Evolutionary conservation across 2,113 vertebrate genomes (phyloP).

Genomic region (Chamaea fasciata): DNA sequence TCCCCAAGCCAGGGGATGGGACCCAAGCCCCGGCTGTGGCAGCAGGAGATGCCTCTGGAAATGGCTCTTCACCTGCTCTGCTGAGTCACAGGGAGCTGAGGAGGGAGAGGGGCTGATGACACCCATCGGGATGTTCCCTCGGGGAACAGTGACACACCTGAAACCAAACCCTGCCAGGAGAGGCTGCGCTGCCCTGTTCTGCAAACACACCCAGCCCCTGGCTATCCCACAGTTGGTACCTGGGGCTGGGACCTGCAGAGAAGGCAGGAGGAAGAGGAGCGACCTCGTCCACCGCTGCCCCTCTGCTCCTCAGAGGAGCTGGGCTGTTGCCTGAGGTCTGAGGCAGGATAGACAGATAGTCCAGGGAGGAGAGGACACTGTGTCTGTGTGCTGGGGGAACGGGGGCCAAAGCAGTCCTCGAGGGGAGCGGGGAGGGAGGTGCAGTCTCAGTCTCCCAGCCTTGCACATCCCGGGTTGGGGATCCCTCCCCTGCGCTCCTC

Average conservation of each 20-base stretch:
- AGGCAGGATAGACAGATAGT: not conserved
- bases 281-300: not conserved
- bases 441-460: not conserved
- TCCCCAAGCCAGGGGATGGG: not conserved
- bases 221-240: accelerated
- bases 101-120: not conserved
- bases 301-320: not conserved
- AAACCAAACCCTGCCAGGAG: not conserved
- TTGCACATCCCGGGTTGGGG: accelerated
- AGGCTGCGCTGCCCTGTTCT: accelerated
- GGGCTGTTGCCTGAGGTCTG: not conserved
- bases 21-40: slow-evolving; percentile 60
- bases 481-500: accelerated
- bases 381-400: accelerated
- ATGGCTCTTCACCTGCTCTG: not conserved
- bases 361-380: not conserved
- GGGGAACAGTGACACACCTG: not conserved
- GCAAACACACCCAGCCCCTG: not conserved
- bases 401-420: accelerated
- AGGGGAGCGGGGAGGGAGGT: not conserved
- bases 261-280: not conserved
- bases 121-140: not conserved
- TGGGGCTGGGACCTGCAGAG: not conserved
- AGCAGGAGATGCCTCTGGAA: slow-evolving; percentile 21
- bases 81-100: not conserved